Percentiles rank a stretch among this genome's conserved stretches.
These are phyloP conservation scores for Urocitellus parryii DNA, from an alignment of 2,113 vertebrate genomes.

Conservation along the genomic window DNA sequence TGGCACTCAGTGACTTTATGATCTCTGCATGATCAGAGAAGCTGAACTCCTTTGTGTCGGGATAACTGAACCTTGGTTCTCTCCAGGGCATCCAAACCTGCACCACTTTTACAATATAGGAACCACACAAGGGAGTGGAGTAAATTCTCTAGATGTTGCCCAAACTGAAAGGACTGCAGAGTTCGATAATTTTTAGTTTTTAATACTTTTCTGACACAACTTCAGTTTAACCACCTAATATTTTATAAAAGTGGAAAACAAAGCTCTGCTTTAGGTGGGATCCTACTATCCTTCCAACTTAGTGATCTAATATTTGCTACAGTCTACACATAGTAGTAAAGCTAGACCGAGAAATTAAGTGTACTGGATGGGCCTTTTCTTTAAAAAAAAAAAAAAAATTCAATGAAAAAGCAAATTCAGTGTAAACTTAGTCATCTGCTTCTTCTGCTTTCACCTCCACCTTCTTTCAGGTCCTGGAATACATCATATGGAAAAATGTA, in stretches of 20 bases:
- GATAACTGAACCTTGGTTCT: background rate
- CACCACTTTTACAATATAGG: background rate
- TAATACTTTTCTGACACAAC: background rate
- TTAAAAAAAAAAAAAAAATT: background rate
- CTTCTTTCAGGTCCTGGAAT: background rate
- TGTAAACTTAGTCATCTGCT: background rate
- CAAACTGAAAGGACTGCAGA: background rate
- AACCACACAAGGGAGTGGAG: background rate
- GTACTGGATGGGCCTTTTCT: too few species aligned
- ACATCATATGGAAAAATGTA: background rate
- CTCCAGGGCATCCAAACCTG: background rate
- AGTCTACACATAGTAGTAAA: background rate
- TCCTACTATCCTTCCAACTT: background rate
- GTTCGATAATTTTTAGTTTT: slow-evolving; percentile 13
- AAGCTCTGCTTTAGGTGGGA: background rate
- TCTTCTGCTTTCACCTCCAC: background rate
- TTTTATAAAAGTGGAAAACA: background rate
- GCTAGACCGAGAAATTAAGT: background rate
- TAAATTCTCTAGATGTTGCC: background rate
- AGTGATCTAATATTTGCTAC: background rate
- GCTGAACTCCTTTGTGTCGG: background rate
- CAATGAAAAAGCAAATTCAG: background rate
- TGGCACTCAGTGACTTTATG: background rate
- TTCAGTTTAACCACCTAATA: background rate
- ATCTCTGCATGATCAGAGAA: background rate